A percentile compares a stretch with the other conserved stretches of the same genome.
Evolutionary conservation across 1,140 invertebrate species (phyloP).

Genomic region (Sitodiplosis mosellana): DNA sequence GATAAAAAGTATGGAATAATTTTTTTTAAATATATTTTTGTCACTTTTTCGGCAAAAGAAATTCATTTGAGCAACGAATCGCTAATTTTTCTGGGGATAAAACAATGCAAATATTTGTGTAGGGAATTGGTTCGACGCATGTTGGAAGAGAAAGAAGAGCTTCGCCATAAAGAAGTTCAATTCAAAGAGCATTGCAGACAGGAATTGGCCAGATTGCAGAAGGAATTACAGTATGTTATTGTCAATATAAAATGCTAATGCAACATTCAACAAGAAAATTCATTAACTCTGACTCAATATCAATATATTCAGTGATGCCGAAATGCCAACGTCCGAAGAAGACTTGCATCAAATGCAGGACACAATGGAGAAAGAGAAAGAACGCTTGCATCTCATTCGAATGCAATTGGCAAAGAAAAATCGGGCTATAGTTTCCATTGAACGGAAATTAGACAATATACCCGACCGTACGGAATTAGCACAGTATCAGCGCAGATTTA

Average conservation of each 20-base stretch:
- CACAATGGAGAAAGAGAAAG: conserved; percentile 37
- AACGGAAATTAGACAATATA: conserved; percentile 71
- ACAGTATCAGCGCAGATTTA: conserved; percentile 88
- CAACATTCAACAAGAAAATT: too few relatives aligned
- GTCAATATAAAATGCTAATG: background rate
- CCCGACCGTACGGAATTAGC: conserved; percentile 80
- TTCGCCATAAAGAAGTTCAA: conserved; percentile 51
- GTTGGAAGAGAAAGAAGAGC: conserved; percentile 38
- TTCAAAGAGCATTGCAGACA: conserved; percentile 58
- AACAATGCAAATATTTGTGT: too few relatives aligned
- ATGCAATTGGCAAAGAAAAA: conserved; percentile 62
- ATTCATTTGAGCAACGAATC: too few relatives aligned
- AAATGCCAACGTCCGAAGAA: conserved; percentile 26
- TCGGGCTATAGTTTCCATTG: conserved; percentile 56
- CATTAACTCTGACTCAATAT: background rate
- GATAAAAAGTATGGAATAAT: too few relatives aligned
- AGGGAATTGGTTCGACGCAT: too few relatives aligned
- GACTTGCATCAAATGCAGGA: conserved; percentile 26
- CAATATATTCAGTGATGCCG: conserved; percentile 27
- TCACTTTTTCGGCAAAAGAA: too few relatives aligned
- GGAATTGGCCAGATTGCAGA: conserved; percentile 38
- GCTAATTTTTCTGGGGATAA: too few relatives aligned
- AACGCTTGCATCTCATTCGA: conserved; percentile 24
- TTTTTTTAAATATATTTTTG: too few relatives aligned
- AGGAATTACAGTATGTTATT: conserved; percentile 32